Base-by-base conservation (phyloP, 1,140 invertebrate genomes). In the Euura lappo region DNA sequence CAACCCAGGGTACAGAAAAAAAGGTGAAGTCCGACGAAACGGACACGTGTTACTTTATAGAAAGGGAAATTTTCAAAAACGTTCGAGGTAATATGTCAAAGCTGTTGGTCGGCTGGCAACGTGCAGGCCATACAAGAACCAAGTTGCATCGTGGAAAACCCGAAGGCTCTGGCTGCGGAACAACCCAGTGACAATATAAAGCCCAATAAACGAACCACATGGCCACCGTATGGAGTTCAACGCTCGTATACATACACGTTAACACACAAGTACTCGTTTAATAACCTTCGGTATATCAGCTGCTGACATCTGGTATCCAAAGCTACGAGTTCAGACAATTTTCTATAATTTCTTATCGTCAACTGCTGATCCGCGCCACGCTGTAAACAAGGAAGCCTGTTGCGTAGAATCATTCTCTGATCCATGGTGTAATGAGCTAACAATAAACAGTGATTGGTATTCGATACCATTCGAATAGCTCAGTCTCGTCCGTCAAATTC, bases 181-280 rank as follows among this genome's bases (percentile, higher is more conserved):
- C 45, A 43, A 43, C 70, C 75, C 73, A 76, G 72, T 74, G 71
- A 73, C 72, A 70, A 72, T 45, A 72, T 72, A 77, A 77, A 75
- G 67, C 67, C 73, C 70, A 75, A 77, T 77, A 65, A 77, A 75
- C 43, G 70, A 68, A 46, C 76, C 76, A 77, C 76, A 77, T 77
- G 76, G 68, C 70, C 65, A 71, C 76, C 76, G 72, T 76, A 76
- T 77, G 72, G 71, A 75, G 11, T 66, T 68, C 46, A 67, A 65
- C 71, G 68, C 47, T 65, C 45, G 51, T 60, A n/a, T 60, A n/a
- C 8, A 60, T 6, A 60, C 51, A 60, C 13, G 3, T 60, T 6
- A n/a, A 60, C 51, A 8, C 10, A 60, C 8, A 60, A 4, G 13
- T 60, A 60, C 51, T 11, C 13, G 13, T 60, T 60, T 60, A 60